These are phyloP conservation scores for Rhabdornis inornatus DNA, from an alignment of 2,113 vertebrate genomes.

Conservation along the genomic window DNA sequence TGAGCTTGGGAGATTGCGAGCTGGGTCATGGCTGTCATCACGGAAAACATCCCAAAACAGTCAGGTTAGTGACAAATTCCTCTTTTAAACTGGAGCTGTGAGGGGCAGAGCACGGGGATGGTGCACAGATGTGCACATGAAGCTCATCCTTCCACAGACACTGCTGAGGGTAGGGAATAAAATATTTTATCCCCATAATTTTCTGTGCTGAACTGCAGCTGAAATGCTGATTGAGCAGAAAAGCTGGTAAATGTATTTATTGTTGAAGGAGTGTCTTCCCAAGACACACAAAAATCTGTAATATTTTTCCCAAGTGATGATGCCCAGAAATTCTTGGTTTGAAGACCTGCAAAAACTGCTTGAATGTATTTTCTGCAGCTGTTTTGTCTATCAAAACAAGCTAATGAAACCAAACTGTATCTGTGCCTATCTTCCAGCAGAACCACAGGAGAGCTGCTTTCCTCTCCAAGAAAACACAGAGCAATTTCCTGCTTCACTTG, in stretches of 20 bases:
- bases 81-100: background rate
- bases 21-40: conserved; percentile 85
- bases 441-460: conserved; percentile 25
- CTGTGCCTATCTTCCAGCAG: background rate
- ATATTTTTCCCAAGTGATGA: background rate
- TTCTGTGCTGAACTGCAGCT: background rate
- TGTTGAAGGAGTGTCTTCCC: background rate
- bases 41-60: conserved; percentile 79
- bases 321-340: background rate
- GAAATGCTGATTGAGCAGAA: background rate
- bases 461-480: conserved; percentile 42
- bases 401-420: conserved; percentile 8
- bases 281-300: background rate
- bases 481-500: conserved; percentile 56
- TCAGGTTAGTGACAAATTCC: conserved; percentile 77
- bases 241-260: background rate
- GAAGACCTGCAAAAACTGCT: background rate
- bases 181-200: background rate
- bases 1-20: conserved; percentile 89
- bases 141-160: background rate
- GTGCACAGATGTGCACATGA: background rate
- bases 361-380: background rate
- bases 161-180: background rate
- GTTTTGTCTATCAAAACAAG: conserved; percentile 13
- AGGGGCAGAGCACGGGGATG: background rate